Evolutionary conservation across 2,888 invertebrate species (phyloP).

Genomic region (Apantesis nais): DNA sequence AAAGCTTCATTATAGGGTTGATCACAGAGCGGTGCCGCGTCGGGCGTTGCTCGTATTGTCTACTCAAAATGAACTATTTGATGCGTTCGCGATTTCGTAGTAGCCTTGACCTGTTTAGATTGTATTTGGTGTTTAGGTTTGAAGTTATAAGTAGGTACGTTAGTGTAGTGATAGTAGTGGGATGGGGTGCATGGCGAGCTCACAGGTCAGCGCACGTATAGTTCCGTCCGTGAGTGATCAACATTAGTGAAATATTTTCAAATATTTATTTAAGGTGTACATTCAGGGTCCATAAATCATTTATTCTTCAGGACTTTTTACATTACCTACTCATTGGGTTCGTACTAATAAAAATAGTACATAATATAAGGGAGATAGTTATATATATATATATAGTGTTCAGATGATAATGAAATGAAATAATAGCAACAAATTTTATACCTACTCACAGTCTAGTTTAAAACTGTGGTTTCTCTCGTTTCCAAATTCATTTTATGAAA

Average conservation of each 20-base stretch:
- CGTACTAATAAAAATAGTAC: too few relatives aligned
- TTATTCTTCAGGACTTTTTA: too few relatives aligned
- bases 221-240: conserved; percentile 54
- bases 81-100: conserved; percentile 46
- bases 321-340: too few relatives aligned
- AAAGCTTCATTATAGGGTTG: conserved; percentile 16
- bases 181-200: conserved; percentile 76
- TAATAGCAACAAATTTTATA: too few relatives aligned
- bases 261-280: neutral
- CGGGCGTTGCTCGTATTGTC: conserved; percentile 62
- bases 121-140: conserved; percentile 38
- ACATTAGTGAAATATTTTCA: neutral
- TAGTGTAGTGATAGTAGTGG: conserved; percentile 51
- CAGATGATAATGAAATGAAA: too few relatives aligned
- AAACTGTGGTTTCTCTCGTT: too few relatives aligned
- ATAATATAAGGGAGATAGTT: too few relatives aligned
- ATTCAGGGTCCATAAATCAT: neutral
- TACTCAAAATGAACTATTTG: conserved; percentile 41
- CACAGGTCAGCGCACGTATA: conserved; percentile 54
- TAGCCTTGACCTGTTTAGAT: conserved; percentile 65
- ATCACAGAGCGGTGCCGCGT: conserved; percentile 54
- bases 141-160: conserved; percentile 20
- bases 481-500: too few relatives aligned
- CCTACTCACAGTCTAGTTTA: too few relatives aligned
- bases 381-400: too few relatives aligned